Conservation (phyloP, 2,888 invertebrate species). For the Harpalus rufipes region DNA sequence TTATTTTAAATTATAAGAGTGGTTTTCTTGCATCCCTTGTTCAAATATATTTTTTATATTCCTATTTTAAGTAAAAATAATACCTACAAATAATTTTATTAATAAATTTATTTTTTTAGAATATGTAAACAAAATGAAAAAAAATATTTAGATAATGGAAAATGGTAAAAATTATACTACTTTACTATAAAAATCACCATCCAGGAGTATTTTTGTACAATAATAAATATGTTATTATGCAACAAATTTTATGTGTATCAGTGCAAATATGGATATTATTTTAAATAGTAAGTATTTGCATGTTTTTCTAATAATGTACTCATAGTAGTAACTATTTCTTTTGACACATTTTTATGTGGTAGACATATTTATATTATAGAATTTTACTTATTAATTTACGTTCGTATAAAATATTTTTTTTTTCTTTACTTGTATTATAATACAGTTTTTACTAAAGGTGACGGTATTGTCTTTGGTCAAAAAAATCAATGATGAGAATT, state of each 20-base stretch:
- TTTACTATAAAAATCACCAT: too few relatives aligned
- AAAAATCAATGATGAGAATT: too few relatives aligned
- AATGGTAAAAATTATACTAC: not conserved
- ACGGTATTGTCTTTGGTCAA: too few relatives aligned
- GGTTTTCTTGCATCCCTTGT: not conserved
- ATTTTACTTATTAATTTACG: too few relatives aligned
- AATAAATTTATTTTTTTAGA: not conserved
- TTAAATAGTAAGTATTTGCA: conserved; percentile 15
- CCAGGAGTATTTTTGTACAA: too few relatives aligned
- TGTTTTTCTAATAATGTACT: not conserved
- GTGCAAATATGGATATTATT: not conserved
- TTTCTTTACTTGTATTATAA: too few relatives aligned
- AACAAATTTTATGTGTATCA: not conserved
- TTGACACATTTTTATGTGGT: too few relatives aligned
- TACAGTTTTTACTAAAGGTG: too few relatives aligned
- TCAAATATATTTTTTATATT: not conserved
- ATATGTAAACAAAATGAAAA: not conserved
- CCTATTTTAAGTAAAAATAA: not conserved
- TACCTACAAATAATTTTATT: not conserved
- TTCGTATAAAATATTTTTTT: too few relatives aligned
- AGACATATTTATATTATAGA: too few relatives aligned
- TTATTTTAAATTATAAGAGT: not conserved
- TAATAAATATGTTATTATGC: not conserved
- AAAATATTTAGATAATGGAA: conserved; percentile 14
- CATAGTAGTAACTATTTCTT: too few relatives aligned